Evolutionary conservation across 2,113 vertebrate species (phyloP).

Genomic region (Calyptommatus sinebrachiatus): DNA sequence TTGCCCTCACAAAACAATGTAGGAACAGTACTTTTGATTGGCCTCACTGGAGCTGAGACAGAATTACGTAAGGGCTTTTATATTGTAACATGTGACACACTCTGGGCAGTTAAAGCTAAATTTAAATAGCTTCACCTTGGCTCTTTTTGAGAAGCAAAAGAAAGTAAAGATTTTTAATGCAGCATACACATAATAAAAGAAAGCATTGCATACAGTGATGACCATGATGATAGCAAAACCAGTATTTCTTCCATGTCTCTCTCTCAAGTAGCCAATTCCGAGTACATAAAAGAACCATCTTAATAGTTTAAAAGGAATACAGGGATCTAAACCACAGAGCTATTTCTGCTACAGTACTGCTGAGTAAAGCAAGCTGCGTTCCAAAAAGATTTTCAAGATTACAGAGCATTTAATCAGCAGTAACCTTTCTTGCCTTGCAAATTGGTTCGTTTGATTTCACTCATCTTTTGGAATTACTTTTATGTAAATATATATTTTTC

Average conservation of each 20-base stretch:
- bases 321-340: conserved; percentile 20
- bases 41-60: background rate
- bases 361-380: conserved; percentile 23
- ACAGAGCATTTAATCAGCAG: conserved; percentile 60
- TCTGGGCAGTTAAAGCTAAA: background rate
- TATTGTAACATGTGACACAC: background rate
- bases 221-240: background rate
- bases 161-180: background rate
- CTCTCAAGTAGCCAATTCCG: background rate
- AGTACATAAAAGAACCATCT: background rate
- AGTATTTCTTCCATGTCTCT: background rate
- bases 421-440: conserved; percentile 61
- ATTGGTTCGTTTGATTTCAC: conserved; percentile 64
- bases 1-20: too few species aligned
- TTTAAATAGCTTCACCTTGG: background rate
- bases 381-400: conserved; percentile 53
- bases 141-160: background rate
- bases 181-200: background rate
- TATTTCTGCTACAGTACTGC: conserved; percentile 30
- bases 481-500: conserved; percentile 63
- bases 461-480: conserved; percentile 59
- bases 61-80: background rate
- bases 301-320: conserved; percentile 22
- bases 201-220: background rate
- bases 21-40: background rate